Evolutionary conservation across 2,797 vertebrate species (phyloP).

Genomic region (Anolis apletophallus): DNA sequence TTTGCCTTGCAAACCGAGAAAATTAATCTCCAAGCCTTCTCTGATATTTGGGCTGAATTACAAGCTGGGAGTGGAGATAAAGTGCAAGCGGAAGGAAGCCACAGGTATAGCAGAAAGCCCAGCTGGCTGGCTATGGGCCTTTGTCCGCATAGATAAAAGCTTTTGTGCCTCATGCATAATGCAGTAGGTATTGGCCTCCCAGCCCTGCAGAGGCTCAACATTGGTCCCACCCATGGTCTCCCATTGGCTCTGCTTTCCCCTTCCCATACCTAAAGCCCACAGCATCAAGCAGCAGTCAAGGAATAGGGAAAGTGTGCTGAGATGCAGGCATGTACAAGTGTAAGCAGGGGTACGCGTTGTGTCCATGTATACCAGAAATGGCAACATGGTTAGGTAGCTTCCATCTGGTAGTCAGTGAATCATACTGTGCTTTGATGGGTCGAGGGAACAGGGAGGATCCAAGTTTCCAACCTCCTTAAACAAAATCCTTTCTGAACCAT

Average conservation of each 20-base stretch:
- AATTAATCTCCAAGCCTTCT: constrained; percentile 83
- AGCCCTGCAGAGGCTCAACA: constrained; percentile 27
- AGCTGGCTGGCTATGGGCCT: constrained; percentile 71
- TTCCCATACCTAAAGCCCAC: not conserved
- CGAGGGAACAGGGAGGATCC: not conserved
- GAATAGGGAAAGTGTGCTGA: not conserved
- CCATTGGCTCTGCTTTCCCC: constrained; percentile 1
- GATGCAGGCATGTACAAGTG: not conserved
- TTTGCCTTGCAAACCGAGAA: constrained; percentile 82
- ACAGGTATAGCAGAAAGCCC: constrained; percentile 65
- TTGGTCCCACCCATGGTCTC: not conserved
- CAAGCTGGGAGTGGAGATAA: constrained; percentile 86
- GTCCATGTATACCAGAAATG: not conserved
- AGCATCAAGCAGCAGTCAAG: not conserved
- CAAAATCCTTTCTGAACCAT: not conserved
- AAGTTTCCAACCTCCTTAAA: not conserved
- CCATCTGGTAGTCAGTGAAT: not conserved
- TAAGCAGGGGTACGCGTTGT: not conserved
- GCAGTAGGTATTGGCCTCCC: constrained; percentile 67
- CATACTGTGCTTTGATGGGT: not conserved
- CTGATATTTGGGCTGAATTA: constrained; percentile 84
- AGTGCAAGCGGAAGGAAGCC: constrained; percentile 63
- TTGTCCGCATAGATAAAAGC: constrained; percentile 78
- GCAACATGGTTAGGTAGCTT: not conserved
- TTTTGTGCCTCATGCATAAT: constrained; percentile 79